These are phyloP conservation scores for Porites australiensis DNA, from an alignment of 64 coral and sea anemone genomes.

Conservation along the genomic window DNA sequence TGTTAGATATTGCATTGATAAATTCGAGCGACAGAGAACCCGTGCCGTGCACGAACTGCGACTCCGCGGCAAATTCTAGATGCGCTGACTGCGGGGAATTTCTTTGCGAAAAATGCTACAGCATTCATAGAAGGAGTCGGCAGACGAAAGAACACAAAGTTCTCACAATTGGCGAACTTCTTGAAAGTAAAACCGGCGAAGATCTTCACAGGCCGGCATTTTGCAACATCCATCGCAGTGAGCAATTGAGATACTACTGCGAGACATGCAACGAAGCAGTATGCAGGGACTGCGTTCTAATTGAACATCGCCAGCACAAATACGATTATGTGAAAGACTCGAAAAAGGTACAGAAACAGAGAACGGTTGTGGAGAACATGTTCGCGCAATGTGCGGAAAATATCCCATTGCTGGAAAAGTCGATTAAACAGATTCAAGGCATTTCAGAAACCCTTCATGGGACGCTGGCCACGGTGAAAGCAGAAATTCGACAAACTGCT, in stretches of 20 bases:
- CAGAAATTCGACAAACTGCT: constrained; percentile 74
- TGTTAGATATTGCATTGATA: constrained; percentile 90
- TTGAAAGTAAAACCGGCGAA: constrained; percentile 85
- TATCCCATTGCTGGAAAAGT: constrained; percentile 70
- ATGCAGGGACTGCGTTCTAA: constrained; percentile 89
- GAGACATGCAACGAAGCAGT: constrained; percentile 83
- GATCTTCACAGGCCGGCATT: constrained; percentile 82
- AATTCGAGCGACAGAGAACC: constrained; percentile 72
- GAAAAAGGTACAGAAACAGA: constrained; percentile 91
- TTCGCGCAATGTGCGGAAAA: constrained; percentile 59
- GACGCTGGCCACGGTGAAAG: constrained; percentile 63
- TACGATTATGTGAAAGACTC: constrained; percentile 87
- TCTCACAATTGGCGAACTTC: constrained; percentile 85
- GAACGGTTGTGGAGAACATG: constrained; percentile 56
- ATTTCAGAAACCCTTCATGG: constrained; percentile 76
- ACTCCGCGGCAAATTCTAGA: constrained; percentile 69
- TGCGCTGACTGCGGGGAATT: constrained; percentile 93
- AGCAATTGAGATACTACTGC: constrained; percentile 87
- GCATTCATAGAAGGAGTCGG: constrained; percentile 83
- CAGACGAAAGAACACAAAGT: constrained; percentile 93
- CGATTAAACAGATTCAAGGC: constrained; percentile 58
- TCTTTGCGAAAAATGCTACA: constrained; percentile 90
- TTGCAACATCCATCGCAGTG: constrained; percentile 70
- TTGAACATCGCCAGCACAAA: constrained; percentile 93
- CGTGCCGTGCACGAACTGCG: constrained; percentile 86